Evolutionary conservation across 2,113 vertebrate species (phyloP).

Genomic region (Urocolius indicus): DNA sequence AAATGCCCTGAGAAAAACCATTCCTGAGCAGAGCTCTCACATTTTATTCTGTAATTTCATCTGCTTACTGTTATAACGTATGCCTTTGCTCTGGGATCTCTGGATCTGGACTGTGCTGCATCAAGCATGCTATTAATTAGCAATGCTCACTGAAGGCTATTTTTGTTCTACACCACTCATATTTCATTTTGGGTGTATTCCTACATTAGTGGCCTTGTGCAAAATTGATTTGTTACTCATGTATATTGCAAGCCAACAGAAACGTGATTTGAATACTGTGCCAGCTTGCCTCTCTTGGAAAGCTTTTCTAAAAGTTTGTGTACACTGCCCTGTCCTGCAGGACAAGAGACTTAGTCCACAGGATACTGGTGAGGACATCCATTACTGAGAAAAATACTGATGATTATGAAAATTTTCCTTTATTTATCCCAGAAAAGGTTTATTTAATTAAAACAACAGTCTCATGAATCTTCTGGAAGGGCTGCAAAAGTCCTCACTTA

Average conservation of each 20-base stretch:
- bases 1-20: slow-evolving; percentile 21
- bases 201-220: slow-evolving; percentile 57
- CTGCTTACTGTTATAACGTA: slow-evolving; percentile 31
- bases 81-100: slow-evolving; percentile 42
- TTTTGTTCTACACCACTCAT: slow-evolving; percentile 58
- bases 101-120: slow-evolving; percentile 46
- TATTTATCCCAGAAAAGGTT: not conserved
- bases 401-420: not conserved
- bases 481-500: not conserved
- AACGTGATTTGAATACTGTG: slow-evolving; percentile 41
- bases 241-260: slow-evolving; percentile 52
- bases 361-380: not conserved
- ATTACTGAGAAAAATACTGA: not conserved
- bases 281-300: not conserved
- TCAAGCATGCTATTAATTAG: slow-evolving; percentile 67
- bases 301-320: not conserved
- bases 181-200: slow-evolving; percentile 52
- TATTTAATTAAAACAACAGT: not conserved
- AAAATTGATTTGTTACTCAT: slow-evolving; percentile 69
- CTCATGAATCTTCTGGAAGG: not conserved
- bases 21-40: not conserved
- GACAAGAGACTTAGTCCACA: not conserved
- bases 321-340: not conserved
- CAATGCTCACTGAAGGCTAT: slow-evolving; percentile 62
- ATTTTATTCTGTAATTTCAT: slow-evolving; percentile 39